Conservation (phyloP, 2,888 invertebrate species). For the Drymonia ruficornis region DNA sequence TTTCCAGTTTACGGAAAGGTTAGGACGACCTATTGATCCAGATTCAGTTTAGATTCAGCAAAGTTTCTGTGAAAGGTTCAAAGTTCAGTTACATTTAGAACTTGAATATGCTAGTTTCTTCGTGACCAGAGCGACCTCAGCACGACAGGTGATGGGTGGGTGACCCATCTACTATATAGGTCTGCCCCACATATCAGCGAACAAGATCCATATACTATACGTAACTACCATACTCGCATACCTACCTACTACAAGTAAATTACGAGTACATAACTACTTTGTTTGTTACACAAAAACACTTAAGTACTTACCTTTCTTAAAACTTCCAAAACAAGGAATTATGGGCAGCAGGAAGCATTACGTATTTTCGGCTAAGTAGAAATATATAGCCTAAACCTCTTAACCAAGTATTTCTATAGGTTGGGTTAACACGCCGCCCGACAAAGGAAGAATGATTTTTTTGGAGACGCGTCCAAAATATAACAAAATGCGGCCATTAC, state of each 20-base stretch:
- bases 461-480: constrained; percentile 20
- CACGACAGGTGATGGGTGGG: neutral
- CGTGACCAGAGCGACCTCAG: neutral
- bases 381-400: constrained; percentile 4
- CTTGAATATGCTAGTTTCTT: neutral
- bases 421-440: constrained; percentile 7
- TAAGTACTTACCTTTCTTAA: neutral
- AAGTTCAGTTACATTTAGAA: neutral
- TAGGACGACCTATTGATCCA: neutral
- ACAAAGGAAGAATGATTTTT: constrained; percentile 16
- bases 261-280: no score
- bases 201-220: no score
- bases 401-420: constrained; percentile 4
- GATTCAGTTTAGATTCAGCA: neutral
- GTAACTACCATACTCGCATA: no score
- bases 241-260: no score
- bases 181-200: no score
- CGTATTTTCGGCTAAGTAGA: neutral
- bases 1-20: neutral
- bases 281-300: no score
- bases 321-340: neutral
- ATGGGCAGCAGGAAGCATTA: neutral
- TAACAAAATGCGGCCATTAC: constrained; percentile 36
- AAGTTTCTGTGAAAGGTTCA: neutral
- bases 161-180: neutral